These are phyloP conservation scores for Theristicus caerulescens DNA, from an alignment of 2,113 vertebrate genomes.

Conservation along the genomic window DNA sequence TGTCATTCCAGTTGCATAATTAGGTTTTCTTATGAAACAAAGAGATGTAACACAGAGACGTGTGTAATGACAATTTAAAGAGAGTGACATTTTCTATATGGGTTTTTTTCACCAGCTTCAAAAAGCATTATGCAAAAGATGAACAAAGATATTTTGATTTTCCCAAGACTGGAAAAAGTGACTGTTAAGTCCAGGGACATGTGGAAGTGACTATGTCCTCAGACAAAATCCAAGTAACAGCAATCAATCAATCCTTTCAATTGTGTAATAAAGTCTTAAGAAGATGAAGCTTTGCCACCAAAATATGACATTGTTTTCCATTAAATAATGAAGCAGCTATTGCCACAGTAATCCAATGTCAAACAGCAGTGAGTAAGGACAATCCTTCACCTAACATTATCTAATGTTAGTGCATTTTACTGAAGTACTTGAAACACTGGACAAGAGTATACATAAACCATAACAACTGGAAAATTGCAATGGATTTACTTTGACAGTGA, in stretches of 20 bases:
- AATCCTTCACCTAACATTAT: slow-evolving; percentile 3
- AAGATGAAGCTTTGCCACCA: not conserved
- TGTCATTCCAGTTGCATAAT: not conserved
- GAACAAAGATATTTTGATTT: not conserved
- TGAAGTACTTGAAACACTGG: not conserved
- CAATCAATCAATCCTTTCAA: slow-evolving; percentile 47
- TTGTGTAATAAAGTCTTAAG: slow-evolving; percentile 25
- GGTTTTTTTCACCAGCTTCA: not conserved
- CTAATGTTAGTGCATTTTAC: not conserved
- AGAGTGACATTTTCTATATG: not conserved
- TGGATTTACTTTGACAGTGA: not conserved
- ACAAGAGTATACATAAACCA: not conserved
- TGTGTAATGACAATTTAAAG: not conserved
- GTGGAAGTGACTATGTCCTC: not conserved
- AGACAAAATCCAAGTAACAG: slow-evolving; percentile 33
- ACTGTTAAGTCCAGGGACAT: not conserved
- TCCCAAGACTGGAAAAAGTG: not conserved
- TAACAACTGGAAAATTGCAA: not conserved
- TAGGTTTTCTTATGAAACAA: not conserved
- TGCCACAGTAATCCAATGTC: slow-evolving; percentile 22
- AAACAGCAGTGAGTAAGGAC: slow-evolving; percentile 7
- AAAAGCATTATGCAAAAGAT: not conserved
- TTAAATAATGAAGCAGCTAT: slow-evolving; percentile 51
- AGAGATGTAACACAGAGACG: not conserved
- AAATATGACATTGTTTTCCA: slow-evolving; percentile 39